phyloP scores from a whole-genome alignment of 2,888 invertebrate species.

The Boloria selene region DNA sequence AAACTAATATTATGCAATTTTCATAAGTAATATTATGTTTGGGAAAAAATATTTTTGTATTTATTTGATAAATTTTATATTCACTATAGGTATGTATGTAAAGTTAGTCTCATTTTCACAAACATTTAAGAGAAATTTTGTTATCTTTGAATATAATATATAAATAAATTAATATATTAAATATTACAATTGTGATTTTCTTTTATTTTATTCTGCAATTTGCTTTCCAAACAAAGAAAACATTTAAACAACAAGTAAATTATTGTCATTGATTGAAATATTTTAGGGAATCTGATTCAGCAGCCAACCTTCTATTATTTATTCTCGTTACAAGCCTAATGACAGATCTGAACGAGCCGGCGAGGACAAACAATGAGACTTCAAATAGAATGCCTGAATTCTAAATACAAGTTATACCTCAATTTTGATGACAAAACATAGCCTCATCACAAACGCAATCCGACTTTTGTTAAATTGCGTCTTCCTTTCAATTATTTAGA shows the following conservation, averaged over 20 bases:
- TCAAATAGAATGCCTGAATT: slow-evolving; percentile 15
- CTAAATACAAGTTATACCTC: slow-evolving; percentile 25
- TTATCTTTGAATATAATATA: no score
- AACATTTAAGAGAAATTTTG: no score
- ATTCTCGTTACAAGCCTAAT: slow-evolving; percentile 2
- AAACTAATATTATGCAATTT: slow-evolving; percentile 14
- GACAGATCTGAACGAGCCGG: slow-evolving; percentile 12
- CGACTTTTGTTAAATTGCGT: slow-evolving; percentile 10
- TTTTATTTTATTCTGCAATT: no score
- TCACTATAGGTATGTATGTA: no score
- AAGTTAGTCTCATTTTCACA: no score
- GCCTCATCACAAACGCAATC: slow-evolving; percentile 13
- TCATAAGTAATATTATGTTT: not conserved
- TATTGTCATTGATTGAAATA: not conserved
- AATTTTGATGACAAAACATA: slow-evolving; percentile 21
- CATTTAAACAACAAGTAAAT: not conserved
- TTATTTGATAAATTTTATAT: no score
- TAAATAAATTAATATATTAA: no score
- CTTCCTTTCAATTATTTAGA: slow-evolving; percentile 22
- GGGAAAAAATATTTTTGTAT: no score
- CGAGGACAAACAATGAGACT: slow-evolving; percentile 7
- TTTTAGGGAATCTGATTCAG: not conserved
- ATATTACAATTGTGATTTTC: no score
- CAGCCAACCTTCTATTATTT: not conserved
- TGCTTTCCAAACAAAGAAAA: not conserved